These are phyloP conservation scores for Porphyrio hochstetteri DNA, from an alignment of 2,113 vertebrate genomes.

Conservation along the genomic window DNA sequence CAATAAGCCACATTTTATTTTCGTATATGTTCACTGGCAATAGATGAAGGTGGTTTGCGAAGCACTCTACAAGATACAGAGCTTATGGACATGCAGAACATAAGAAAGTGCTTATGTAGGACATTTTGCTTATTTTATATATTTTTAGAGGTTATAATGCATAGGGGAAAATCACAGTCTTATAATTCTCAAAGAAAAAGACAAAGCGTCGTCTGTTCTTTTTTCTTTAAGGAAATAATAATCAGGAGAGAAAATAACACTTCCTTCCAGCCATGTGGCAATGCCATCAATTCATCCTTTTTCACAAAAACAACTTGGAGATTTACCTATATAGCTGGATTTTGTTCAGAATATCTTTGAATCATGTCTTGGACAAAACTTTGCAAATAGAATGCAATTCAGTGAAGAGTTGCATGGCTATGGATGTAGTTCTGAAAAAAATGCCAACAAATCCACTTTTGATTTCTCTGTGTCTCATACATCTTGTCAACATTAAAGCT, in stretches of 20 bases:
- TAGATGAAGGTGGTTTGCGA: accelerated
- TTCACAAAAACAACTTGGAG: background rate
- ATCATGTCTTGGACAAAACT: background rate
- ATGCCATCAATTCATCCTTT: background rate
- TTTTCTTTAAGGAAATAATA: background rate
- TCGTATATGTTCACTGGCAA: background rate
- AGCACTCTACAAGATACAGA: background rate
- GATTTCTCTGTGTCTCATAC: background rate
- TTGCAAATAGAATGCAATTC: background rate
- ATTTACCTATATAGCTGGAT: background rate
- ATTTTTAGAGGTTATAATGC: background rate
- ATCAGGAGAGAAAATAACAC: background rate
- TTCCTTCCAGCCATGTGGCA: accelerated
- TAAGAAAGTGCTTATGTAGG: background rate
- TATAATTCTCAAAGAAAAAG: background rate
- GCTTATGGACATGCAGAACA: background rate
- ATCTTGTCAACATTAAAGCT: background rate
- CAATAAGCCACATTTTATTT: background rate
- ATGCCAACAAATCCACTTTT: background rate
- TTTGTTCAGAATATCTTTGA: background rate
- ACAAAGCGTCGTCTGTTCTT: background rate
- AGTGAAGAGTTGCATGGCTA: background rate
- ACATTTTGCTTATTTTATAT: background rate
- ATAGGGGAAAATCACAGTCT: background rate
- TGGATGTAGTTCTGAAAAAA: background rate